Evolutionary conservation across 2,797 vertebrate species (phyloP), one percentile per base, ranked within the genome.

Genomic region (Notolepis coatsorum): DNA sequence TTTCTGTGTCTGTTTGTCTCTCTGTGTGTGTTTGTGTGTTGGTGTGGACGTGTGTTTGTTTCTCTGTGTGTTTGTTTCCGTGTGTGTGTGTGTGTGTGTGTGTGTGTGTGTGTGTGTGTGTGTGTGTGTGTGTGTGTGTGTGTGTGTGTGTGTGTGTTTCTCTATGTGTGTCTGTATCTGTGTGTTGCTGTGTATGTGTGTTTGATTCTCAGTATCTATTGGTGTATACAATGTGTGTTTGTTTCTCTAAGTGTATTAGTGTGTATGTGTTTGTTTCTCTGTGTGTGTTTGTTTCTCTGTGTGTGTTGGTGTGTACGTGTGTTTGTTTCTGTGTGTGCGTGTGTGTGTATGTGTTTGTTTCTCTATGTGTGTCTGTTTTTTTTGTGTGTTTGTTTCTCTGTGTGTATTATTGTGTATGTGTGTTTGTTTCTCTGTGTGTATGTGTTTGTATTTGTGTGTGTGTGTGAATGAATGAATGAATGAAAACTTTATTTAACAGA

Each of bases 61-160:
- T 37, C 33, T 71, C 60, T 70, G 43, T 60, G 55, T 73, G 67
- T 69, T 62, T 54, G 33, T 39, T 59, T 4, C 27, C 5, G n/a
- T n/a, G n/a, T 37, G 33, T 37, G 33, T n/a, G 12, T 12, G 10
- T n/a, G n/a, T 52, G 10, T 37, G 10, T 13, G 2, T 13, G 2
- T 13, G 25, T 7, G 5, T 20, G 1, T 41, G 15, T 55, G 61
- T 37, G 50, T 46, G 17, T 15, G 23, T 17, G 28, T 13, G 5
- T 10, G 23, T 8, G 33, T 42, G 3, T 48, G 47, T 58, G 54
- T 39, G 38, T 41, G 23, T 56, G 35, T 30, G 48, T 35, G 35
- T 42, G 12, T 38, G 15, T 54, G 25, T 54, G n/a, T n/a, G 31
- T 33, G 31, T 33, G 31, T 33, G 33, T 35, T 9, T 35, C 9